These are phyloP conservation scores for Siniperca obscura DNA, from an alignment of 2,797 vertebrate species.

Conservation along the genomic window DNA sequence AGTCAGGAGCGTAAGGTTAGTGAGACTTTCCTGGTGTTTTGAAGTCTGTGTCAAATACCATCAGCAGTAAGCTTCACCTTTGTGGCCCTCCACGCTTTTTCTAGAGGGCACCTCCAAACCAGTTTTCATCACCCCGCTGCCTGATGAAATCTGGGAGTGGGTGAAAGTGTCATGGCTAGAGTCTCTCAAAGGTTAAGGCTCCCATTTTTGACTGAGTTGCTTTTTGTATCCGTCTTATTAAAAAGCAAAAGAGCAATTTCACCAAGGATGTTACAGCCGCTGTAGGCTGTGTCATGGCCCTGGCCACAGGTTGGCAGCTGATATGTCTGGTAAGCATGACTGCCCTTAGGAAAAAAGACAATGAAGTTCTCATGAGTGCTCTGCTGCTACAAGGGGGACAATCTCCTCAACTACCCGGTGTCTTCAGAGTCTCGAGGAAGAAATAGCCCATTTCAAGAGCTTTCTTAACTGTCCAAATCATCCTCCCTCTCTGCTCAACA, in stretches of 20 bases:
- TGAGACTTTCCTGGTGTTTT: conserved; percentile 14
- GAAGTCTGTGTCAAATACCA: neutral
- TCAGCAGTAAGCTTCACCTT: conserved; percentile 17
- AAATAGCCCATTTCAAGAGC: conserved; percentile 7
- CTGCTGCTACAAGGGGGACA: conserved; percentile 20
- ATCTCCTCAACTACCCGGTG: neutral
- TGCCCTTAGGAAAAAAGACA: conserved; percentile 31
- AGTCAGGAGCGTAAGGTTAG: neutral
- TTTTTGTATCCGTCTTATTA: conserved; percentile 8
- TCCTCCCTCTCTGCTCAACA: neutral
- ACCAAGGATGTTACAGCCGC: conserved; percentile 14
- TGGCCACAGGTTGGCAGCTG: conserved; percentile 27
- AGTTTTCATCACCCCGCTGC: conserved; percentile 5
- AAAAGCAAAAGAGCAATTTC: conserved; percentile 43
- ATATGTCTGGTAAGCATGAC: conserved; percentile 27
- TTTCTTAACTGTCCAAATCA: conserved; percentile 7
- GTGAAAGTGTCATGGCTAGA: conserved; percentile 13
- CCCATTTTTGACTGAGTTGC: conserved; percentile 18
- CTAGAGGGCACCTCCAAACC: conserved; percentile 7
- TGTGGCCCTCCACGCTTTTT: conserved; percentile 5
- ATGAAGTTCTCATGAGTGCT: conserved; percentile 15
- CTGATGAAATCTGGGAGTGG: conserved; percentile 5
- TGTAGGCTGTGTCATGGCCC: conserved; percentile 24
- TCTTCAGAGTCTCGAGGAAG: neutral
- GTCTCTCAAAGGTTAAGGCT: conserved; percentile 12